Percentiles rank a stretch among this genome's conserved stretches.
These are phyloP conservation scores for Ictalurus punctatus DNA, from an alignment of 2,113 vertebrate species.

Conservation along the genomic window DNA sequence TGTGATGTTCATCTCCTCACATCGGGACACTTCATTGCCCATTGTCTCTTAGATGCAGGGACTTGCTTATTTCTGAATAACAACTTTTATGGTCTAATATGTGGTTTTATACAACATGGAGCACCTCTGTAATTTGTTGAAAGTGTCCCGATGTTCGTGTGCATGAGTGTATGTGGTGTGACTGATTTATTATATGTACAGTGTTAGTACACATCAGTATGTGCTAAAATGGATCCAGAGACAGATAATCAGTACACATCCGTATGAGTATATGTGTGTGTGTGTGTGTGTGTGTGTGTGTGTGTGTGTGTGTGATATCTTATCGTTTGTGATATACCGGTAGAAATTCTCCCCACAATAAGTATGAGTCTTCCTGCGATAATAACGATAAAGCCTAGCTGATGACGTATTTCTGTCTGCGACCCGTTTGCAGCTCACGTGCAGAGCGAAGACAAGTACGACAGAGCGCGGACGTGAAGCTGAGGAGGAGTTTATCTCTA, in stretches of 20 bases:
- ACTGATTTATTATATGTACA: neutral
- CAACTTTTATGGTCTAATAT: neutral
- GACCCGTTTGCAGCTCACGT: too few relatives aligned
- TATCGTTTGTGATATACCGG: too few relatives aligned
- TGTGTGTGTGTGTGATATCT: too few relatives aligned
- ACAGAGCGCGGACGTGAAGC: too few relatives aligned
- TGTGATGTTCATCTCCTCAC: neutral
- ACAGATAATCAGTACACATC: neutral
- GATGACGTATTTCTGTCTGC: too few relatives aligned
- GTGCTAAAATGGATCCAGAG: neutral
- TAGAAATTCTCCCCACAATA: too few relatives aligned
- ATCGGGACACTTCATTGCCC: neutral
- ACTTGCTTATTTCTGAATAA: neutral
- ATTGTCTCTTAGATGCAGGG: neutral
- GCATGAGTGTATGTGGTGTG: too few relatives aligned
- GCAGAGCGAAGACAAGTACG: too few relatives aligned
- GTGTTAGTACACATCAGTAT: neutral
- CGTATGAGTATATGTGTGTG: neutral
- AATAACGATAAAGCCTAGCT: too few relatives aligned
- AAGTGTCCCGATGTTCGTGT: too few relatives aligned
- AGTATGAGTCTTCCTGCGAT: too few relatives aligned
- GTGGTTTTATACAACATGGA: neutral
- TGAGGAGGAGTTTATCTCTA: too few relatives aligned
- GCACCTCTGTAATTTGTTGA: neutral
- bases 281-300: neutral